Evolutionary conservation across 2,797 vertebrate species (phyloP), one percentile per base, ranked within the genome.

Genomic region (Selene dorsalis): DNA sequence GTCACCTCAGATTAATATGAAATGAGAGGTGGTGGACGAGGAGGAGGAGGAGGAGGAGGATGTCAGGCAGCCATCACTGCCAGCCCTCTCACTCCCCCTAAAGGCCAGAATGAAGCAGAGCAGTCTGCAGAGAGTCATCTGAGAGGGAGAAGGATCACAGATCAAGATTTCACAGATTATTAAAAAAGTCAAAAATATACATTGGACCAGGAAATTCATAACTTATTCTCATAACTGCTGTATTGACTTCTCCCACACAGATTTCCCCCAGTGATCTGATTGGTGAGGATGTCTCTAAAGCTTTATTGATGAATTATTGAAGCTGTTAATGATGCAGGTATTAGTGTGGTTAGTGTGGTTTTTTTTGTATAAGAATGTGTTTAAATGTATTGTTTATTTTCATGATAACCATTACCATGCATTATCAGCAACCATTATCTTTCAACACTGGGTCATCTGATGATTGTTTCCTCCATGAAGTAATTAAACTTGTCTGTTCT

Each of bases 71-170:
- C 30, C 76, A 59, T 83, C 80, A 84, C 68, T 70, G 48, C 75
- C 72, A 53, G 81, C 84, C 35, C 88, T 92, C 84, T 92, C 17
- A 2, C 92, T 88, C 95, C 94, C 92, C 92, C 94, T 93, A 60
- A 82, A 92, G 94, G 90, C 58, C n/a, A 43, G 32, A 81, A 18
- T 13, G 6, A 57, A 53, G 69, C 56, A 84, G 43, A 53, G 80
- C 91, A 90, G 64, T 62, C 57, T 70, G 67, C 32, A 11, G 13
- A 43, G 18, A 43, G 12, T 63, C 18, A 75, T 55, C 13, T 28
- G 32, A 30, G 30, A 35, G 43, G 11, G 6, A 52, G 12, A 8
- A 52, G 45, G 4, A 14, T 26, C 18, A 48, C 45, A 45, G 50
- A 75, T 73, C 13, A 38, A 22, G 17, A 52, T 63, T 57, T 32